Evolutionary conservation across 2,113 vertebrate species (phyloP), one percentile per base, ranked within the genome.

Genomic region (Seriola rivoliana): DNA sequence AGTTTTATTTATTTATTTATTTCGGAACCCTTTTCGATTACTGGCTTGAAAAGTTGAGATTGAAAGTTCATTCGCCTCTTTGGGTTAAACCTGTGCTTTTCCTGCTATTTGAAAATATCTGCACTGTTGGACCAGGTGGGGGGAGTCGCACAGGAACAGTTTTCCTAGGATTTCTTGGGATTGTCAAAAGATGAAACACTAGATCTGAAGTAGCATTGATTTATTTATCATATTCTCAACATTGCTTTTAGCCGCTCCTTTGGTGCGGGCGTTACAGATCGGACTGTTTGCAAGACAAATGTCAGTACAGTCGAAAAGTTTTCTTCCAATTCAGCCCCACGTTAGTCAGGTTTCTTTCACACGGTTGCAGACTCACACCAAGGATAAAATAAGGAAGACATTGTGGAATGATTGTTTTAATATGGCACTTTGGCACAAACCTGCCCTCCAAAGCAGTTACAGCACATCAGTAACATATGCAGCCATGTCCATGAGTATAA

Each of bases 321-420:
- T 62, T 64, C 32, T 23, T 19, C 23, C 0, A 25, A 21, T 38
- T 21, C 44, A 44, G 17, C n/a, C 25, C 16, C 11, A 36, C 32
- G 10, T 17, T 19, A 17, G 9, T 59, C 25, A 32, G 3, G 67
- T 68, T 67, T 48, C n/a, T 46, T 40, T 52, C 23, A 50, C 40
- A 42, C 13, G n/a, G 57, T 21, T 36, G 9, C n/a, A 42, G 48
- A n/a, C 11, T 60, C 21, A 69, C n/a, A 34, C 40, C 10, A 50
- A 44, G 19, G 54, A 29, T 52, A 57, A 40, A 38, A 17, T 55
- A 54, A 71, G 36, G 7, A 57, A 44, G 23, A 44, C 44, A n/a
- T 48, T 50, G 34, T 11, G 40, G 46, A 85, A 36, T 68, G 32
- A 83, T 79, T 54, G 21, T 55, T 80, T 63, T 66, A 75, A 70